Evolutionary conservation across 1,140 invertebrate genomes (phyloP), one percentile per base, ranked within the genome.

Genomic region (Hyphantria cunea): DNA sequence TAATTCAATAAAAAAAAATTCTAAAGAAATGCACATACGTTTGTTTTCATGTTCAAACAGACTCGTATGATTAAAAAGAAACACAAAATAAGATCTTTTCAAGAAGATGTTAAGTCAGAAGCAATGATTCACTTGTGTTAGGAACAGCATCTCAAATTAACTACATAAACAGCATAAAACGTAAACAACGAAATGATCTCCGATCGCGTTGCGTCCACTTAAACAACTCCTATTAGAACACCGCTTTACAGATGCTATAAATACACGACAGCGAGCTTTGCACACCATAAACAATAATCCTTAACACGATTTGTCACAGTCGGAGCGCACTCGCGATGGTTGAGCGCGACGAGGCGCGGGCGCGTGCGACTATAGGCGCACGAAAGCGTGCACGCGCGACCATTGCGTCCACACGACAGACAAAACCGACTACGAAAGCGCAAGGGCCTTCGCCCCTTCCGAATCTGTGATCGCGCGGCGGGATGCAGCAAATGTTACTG

Each of bases 381-480:
- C 67, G 70, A 42, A 53, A 65, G 70, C 82, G 84, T 85, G 84
- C 79, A 70, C 83, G 83, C 84, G 76, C 80, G 71, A 66, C 60
- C 84, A 84, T 86, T 54, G 77, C 86, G 73, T 73, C 72, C 76
- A 63, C 72, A 73, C 83, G 81, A 87, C 80, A 87, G 84, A 82
- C 78, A 75, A 70, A 71, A 76, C 70, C 45, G 25, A 52, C 56
- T 72, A 73, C 76, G 74, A 82, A 84, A 88, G 82, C 75, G 64
- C 66, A 70, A 77, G 78, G 83, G 81, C 84, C 80, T 82, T 82
- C 82, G 84, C 83, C 86, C 84, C 86, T 86, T 86, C 82, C 82
- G 86, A 86, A 81, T 74, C 73, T 74, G 76, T 84, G 81, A 82
- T 82, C 85, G 80, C 73, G 75, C 79, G 79, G 75, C 79, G 80